Evolutionary conservation across 2,888 invertebrate genomes (phyloP), one percentile per base, ranked within the genome.

Genomic region (Agrochola lota): DNA sequence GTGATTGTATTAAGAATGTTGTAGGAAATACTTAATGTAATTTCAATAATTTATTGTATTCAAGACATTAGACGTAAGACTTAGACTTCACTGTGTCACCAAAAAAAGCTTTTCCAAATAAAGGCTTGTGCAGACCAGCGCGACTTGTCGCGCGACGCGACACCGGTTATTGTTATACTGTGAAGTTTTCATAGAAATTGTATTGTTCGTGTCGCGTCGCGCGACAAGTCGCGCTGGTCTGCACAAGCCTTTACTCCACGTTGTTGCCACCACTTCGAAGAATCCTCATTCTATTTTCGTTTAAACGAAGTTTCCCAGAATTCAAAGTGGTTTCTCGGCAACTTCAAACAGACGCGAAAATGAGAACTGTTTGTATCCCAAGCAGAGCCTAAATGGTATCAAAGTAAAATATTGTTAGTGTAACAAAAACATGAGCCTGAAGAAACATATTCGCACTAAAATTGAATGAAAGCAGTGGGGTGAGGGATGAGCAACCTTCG

Each of bases 401-500:
- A 80, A 80, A 83, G 71, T 40, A 59, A 71, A 81, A 81, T 83
- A 83, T 77, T 83, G 67, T 72, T 49, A 71, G 52, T 59, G 43
- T 55, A 72, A 75, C 76, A 78, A 83, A 81, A 84, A 82, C 76
- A 80, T 55, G 26, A 17, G 74, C 43, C 63, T 57, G 6, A 30
- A 78, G 73, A 40, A 85, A 78, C 85, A 82, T 75, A 78, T 84
- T 84, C 78, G 67, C 62, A 75, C 63, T 84, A 64, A 84, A 84
- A 85, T 85, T 84, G 78, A 84, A 84, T 85, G 83, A 82, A 85
- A 57, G 57, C 67, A 67, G 62, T 35, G 72, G 57, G 70, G 66
- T 68, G 75, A 78, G 84, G 55, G 78, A 77, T 74, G 78, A 67
- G 69, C 82, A 68, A 26, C 55, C 70, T 55, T 6, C 79, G 62